Evolutionary conservation across 1,140 invertebrate genomes (phyloP).

Genomic region (Mactra quadrangularis): DNA sequence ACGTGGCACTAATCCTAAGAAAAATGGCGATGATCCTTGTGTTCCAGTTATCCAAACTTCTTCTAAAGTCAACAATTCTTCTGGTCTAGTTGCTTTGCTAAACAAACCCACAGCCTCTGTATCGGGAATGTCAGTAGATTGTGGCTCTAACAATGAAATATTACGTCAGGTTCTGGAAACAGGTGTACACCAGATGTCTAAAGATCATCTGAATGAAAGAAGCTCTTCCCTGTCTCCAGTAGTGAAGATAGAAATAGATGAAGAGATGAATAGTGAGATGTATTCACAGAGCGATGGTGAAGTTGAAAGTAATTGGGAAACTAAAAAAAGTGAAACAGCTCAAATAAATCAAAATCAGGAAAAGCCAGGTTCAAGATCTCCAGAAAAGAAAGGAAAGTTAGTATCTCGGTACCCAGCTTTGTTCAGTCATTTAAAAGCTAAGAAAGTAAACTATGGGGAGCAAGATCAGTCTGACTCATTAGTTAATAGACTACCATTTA

Average conservation of each 20-base stretch:
- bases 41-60: neutral
- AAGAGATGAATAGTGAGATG: conserved; percentile 6
- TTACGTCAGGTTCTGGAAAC: neutral
- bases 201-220: neutral
- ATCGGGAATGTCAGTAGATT: neutral
- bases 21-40: neutral
- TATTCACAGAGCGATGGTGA: conserved; percentile 19
- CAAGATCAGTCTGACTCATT: conserved; percentile 36
- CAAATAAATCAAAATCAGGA: neutral
- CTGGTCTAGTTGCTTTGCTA: conserved; percentile 18
- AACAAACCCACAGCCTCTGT: neutral
- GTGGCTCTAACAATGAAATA: neutral
- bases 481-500: conserved; percentile 52
- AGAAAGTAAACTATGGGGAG: neutral
- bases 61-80: neutral
- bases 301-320: neutral
- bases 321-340: neutral
- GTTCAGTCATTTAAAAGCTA: conserved; percentile 49
- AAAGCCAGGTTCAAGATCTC: neutral
- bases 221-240: conserved; percentile 19
- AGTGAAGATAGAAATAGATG: conserved; percentile 58
- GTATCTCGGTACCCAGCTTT: conserved; percentile 57
- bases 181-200: conserved; percentile 2
- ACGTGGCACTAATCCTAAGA: neutral
- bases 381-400: conserved; percentile 39